Conservation (phyloP, 23 tunicate species). For the Corella eumyota region DNA sequence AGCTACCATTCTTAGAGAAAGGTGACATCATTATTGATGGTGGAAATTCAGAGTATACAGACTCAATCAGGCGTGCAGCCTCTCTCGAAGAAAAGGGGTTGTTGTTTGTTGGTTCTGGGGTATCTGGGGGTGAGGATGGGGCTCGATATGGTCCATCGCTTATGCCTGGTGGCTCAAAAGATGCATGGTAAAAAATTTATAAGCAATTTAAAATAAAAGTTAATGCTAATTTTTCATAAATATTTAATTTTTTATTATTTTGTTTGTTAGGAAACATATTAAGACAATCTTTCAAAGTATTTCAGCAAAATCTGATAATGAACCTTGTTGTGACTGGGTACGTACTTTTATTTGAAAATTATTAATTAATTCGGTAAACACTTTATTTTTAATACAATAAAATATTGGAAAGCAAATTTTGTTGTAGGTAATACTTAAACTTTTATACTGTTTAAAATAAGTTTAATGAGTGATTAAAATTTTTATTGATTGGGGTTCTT, state of each 20-base stretch:
- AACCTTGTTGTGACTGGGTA: constrained; percentile 98
- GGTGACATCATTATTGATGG: constrained; percentile 97
- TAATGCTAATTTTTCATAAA: not conserved
- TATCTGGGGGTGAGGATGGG: constrained; percentile 95
- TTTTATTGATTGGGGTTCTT: no score
- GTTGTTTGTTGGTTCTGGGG: constrained; percentile 92
- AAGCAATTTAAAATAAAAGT: not conserved
- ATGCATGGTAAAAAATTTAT: constrained; percentile 56
- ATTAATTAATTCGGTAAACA: not conserved
- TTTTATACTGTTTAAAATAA: no score
- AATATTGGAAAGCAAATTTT: no score
- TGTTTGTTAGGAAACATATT: constrained; percentile 55
- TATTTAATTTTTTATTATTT: not conserved
- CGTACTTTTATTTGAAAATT: not conserved
- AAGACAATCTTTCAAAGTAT: constrained; percentile 79
- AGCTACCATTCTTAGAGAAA: constrained; percentile 65
- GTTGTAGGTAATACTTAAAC: no score
- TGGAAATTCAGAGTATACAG: constrained; percentile 87
- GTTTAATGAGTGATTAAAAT: no score
- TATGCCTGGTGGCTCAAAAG: constrained; percentile 90
- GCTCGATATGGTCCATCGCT: constrained; percentile 93
- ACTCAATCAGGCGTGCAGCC: constrained; percentile 48
- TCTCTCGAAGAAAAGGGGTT: constrained; percentile 38
- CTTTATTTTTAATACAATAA: not conserved
- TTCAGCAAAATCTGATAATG: constrained; percentile 71